Base-by-base conservation (phyloP, 2,888 invertebrate genomes). In the Aspidiotus destructor region DNA sequence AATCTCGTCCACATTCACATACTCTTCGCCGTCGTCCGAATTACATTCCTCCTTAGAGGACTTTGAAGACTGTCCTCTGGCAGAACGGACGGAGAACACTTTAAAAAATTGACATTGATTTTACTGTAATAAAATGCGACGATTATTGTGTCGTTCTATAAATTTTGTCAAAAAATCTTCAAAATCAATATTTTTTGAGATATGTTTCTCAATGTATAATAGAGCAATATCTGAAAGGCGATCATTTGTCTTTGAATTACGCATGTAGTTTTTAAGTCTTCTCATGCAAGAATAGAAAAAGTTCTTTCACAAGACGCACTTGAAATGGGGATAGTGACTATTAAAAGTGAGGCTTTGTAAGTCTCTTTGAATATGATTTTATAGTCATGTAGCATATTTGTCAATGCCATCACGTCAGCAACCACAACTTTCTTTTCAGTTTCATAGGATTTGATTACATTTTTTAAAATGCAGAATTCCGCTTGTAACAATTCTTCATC, bases 271-370 rank as follows among this genome's bases (percentile, higher is more conserved):
- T n/a, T 55, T 55, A 8, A 15, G 11, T 8, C 55, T 8, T 55
- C 55, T 55, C 55, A 55, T 55, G 15, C 55, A 55, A n/a, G n/a
- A n/a, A n/a, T n/a, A n/a, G 15, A 55, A 55, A 55, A 55, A 15
- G 10, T 55, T 8, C 55, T n/a, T 55, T 55, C 55, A 55, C 55
- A 55, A 8, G 16, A n/a, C 16, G 55, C 55, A 8, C 9, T 55
- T 55, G 55, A 55, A 55, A 55, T 15, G 15, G 8, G 8, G 15
- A 55, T n/a, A 8, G 55, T 55, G 9, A 55, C 55, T n/a, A 15
- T 15, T 8, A 15, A n/a, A 55, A n/a, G 8, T 8, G 55, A 10
- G 8, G 15, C 8, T 55, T 55, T 55, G 15, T n/a, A 55, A 55
- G 55, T 15, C 15, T 55, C 55, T 15, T 15, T 55, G 15, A 55